Evolutionary conservation across 2,113 vertebrate species (phyloP), one percentile per base, ranked within the genome.

Genomic region (Rhizomys pruinosus): DNA sequence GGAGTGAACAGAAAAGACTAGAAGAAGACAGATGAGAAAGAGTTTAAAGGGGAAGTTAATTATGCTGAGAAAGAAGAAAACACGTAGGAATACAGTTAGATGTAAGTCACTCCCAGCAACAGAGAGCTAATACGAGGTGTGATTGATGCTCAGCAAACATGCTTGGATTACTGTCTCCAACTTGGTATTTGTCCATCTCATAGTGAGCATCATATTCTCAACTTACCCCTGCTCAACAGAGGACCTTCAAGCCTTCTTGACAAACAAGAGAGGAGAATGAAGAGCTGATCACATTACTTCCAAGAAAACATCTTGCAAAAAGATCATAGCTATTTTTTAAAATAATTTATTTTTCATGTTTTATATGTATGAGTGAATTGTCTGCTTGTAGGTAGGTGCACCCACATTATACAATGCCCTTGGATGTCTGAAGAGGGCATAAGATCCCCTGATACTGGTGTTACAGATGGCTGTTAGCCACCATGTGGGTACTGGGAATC

Each of bases 161-260:
- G 3, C n/a, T 15, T 47, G 34, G 23, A 27, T 17, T 3, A 25
- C 0, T 59, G 7, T 2, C 6, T 47, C 52, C 22, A 37, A 39
- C 7, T 5, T 52, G 15, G 23, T 16, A 5, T 9, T 15, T n/a
- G 34, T 68, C 19, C 6, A 91, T 0, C 4, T 10, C 7, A 10
- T 27, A 52, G 27, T 23, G 44, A 16, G 3, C 11, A 66, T 12
- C 32, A 52, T 2, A 17, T 42, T 55, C 25, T 84, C 16, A 52
- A 10, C 7, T 0, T 59, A 8, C 47, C 25, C 17, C 57, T 57
- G 4, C 7, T 87, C 44, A 71, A 47, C 4, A 25, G 5, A 15
- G 4, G 7, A 11, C 5, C 9, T 1, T 80, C 4, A 1, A 23
- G 47, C 7, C 3, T 55, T 79, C n/a, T 78, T 44, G 25, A 12